Conservation (phyloP, 2,888 invertebrate genomes). For the Pandemis heparana region DNA sequence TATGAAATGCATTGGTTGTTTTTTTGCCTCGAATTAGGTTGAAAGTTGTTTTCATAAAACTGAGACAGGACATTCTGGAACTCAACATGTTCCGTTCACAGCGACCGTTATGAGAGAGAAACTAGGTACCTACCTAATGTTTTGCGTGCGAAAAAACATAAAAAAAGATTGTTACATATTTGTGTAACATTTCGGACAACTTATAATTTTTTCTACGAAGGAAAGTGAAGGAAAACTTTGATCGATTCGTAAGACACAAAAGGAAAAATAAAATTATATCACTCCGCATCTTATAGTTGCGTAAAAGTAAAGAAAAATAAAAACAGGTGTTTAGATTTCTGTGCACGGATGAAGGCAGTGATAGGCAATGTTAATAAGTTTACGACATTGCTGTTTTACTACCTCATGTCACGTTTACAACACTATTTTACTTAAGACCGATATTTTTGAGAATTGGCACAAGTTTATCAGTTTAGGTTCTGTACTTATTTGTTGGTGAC, state of each 20-base stretch:
- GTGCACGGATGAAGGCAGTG: not conserved
- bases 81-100: too few species aligned
- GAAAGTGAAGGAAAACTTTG: not conserved
- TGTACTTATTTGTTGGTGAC: too few species aligned
- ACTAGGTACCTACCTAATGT: too few species aligned
- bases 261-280: not conserved
- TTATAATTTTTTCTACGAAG: not conserved
- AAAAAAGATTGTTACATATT: too few species aligned
- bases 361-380: not conserved
- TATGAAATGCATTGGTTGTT: not conserved
- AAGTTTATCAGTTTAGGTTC: not conserved
- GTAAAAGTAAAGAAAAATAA: not conserved
- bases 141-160: too few species aligned
- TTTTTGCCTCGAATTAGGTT: too few species aligned
- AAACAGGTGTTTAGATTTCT: not conserved
- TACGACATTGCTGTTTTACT: constrained; percentile 2
- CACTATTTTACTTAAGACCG: constrained; percentile 2
- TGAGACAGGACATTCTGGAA: too few species aligned
- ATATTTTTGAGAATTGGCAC: not conserved
- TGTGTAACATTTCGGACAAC: too few species aligned
- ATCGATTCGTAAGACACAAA: not conserved
- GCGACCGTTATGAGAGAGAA: too few species aligned
- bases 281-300: not conserved
- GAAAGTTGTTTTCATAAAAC: too few species aligned
- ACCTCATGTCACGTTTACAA: not conserved